These are phyloP conservation scores for Malurus cyaneus DNA, from an alignment of 2,113 vertebrate species.

Conservation along the genomic window DNA sequence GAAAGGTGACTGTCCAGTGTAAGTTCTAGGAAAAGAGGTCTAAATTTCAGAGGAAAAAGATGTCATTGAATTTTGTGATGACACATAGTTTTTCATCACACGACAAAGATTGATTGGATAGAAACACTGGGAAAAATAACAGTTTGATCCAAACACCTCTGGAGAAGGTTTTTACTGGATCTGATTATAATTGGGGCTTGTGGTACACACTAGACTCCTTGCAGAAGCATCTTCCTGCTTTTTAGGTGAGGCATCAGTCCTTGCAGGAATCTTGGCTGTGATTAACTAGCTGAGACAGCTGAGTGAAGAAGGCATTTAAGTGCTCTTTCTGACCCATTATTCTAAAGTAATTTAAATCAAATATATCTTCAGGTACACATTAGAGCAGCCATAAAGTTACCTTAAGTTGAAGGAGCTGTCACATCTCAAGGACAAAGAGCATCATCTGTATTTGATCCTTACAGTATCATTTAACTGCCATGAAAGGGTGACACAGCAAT, in stretches of 20 bases:
- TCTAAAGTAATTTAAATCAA: slow-evolving; percentile 33
- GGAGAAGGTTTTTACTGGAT: neutral
- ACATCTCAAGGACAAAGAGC: slow-evolving; percentile 11
- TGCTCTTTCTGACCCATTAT: slow-evolving; percentile 6
- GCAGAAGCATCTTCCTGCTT: neutral
- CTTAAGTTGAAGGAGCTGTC: neutral
- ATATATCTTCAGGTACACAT: neutral
- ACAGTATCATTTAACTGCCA: neutral
- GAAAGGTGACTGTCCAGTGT: neutral
- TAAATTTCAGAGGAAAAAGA: neutral
- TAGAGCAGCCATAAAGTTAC: neutral
- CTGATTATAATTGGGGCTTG: neutral
- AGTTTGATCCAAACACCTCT: neutral
- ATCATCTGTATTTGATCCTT: neutral
- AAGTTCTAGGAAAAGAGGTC: neutral
- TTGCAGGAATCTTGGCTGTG: neutral
- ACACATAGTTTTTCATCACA: neutral
- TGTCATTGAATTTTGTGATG: neutral
- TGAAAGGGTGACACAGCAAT: neutral
- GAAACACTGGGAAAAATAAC: neutral
- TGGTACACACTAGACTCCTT: neutral
- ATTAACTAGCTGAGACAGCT: neutral
- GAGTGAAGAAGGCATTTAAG: neutral
- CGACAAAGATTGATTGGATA: neutral
- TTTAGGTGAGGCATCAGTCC: neutral